phyloP scores from a whole-genome alignment of 2,888 invertebrate species.

The Polydrusus cervinus region DNA sequence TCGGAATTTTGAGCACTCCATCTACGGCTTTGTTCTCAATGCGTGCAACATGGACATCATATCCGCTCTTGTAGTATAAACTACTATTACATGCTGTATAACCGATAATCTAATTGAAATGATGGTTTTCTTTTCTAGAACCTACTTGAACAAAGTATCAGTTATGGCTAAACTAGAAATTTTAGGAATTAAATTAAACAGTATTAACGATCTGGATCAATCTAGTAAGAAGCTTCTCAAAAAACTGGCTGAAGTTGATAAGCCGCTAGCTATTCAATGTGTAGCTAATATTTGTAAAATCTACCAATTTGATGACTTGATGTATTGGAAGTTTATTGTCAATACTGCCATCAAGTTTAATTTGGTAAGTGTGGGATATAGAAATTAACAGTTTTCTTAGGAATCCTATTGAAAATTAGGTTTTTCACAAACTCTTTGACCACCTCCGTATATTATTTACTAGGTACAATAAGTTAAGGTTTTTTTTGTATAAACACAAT shows the following conservation, averaged over 20 bases:
- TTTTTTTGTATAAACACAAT: background rate
- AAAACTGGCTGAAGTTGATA: constrained; percentile 59
- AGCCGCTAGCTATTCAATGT: constrained; percentile 60
- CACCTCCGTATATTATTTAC: background rate
- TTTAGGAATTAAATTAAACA: constrained; percentile 62
- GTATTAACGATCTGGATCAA: constrained; percentile 58
- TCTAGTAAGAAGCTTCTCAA: constrained; percentile 63
- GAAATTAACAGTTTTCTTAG: too few relatives aligned
- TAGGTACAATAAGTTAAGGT: background rate
- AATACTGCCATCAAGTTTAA: constrained; percentile 58
- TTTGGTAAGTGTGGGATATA: constrained; percentile 60
- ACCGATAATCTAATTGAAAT: constrained; percentile 32
- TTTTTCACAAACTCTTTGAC: too few relatives aligned
- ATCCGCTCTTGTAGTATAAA: too few relatives aligned
- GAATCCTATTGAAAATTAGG: too few relatives aligned
- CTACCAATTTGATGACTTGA: constrained; percentile 61
- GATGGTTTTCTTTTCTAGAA: constrained; percentile 55
- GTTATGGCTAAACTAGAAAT: constrained; percentile 63
- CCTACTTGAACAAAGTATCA: constrained; percentile 62
- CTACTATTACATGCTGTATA: too few relatives aligned
- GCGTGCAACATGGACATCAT: too few relatives aligned
- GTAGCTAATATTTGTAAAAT: constrained; percentile 65
- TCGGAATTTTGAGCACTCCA: too few relatives aligned
- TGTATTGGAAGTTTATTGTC: constrained; percentile 63
- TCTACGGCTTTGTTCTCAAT: too few relatives aligned